Base-by-base conservation (phyloP, 1,140 invertebrate genomes). In the Papilio polytes region DNA sequence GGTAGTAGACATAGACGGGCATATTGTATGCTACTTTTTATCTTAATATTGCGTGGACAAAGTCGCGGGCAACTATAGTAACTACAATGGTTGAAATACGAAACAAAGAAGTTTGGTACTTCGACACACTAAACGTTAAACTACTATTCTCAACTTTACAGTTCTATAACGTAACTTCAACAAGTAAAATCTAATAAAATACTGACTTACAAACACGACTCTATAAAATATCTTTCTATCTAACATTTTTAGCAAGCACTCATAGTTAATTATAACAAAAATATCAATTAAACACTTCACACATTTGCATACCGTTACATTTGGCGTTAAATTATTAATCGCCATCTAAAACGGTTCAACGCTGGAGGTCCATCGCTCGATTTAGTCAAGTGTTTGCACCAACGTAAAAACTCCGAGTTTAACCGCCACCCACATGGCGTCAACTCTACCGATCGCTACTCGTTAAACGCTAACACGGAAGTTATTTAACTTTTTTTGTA, bases 391-490 rank as follows among this genome's bases (percentile, higher is more conserved):
- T 76, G 74, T 76, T 76, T 76, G 74, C 44, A n/a, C 36, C 31
- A 63, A 20, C 53, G 77, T 44, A 63, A 59, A 78, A 63, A 41
- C 36, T 44, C 36, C 63, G 44, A 78, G 41, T 22, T 22, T 59
- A 78, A 63, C 56, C 76, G 51, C 76, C 77, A 78, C 77, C 77
- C 77, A 78, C 77, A 78, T 66, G 77, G 59, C 77, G 77, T 63
- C 31, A 36, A 56, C 18, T 76, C 51, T 6, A 56, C 13, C 26
- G 74, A 56, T 78, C n/a, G 56, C 46, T 78, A 66, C 77, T 66
- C 26, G 22, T 56, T 53, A 78, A 77, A 31, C 63, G 63, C 26
- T 26, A 70, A 70, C 15, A 53, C 73, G 44, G 46, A 76, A 53
- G 74, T 51, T 31, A 31, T 18, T 31, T 36, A 70, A 70, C 12